Percentiles rank a stretch among this genome's conserved stretches.
Conservation (phyloP, 2,888 invertebrate species). For the Pycnomerus fuliginosus region DNA sequence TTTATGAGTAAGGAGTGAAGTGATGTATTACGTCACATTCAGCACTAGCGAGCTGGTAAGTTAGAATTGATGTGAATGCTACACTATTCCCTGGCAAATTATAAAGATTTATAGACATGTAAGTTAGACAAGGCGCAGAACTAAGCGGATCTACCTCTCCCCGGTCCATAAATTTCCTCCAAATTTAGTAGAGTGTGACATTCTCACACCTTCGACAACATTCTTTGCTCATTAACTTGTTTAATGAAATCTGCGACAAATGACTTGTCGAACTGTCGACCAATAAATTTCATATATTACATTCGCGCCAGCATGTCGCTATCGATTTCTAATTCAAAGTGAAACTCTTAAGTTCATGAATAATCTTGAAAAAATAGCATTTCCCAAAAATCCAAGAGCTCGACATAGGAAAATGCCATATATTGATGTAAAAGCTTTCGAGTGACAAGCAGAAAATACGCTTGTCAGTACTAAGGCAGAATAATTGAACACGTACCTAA, state of each 20-base stretch:
- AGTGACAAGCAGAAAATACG: slow-evolving; percentile 23
- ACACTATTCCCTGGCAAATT: slow-evolving; percentile 41
- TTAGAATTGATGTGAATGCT: slow-evolving; percentile 38
- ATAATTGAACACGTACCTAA: slow-evolving; percentile 24
- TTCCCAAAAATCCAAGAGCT: slow-evolving; percentile 3
- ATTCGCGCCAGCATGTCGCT: slow-evolving; percentile 5
- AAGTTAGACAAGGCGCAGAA: slow-evolving; percentile 40
- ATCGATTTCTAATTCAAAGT: slow-evolving; percentile 9
- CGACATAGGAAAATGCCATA: slow-evolving; percentile 15
- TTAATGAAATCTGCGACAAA: slow-evolving; percentile 38
- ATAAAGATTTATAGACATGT: slow-evolving; percentile 43
- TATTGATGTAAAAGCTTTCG: slow-evolving; percentile 23
- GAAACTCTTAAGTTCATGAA: slow-evolving; percentile 10
- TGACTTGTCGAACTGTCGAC: slow-evolving; percentile 27
- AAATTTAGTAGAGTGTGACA: slow-evolving; percentile 43
- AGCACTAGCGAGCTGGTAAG: slow-evolving; percentile 32
- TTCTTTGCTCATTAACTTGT: slow-evolving; percentile 41
- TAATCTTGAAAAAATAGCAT: slow-evolving; percentile 5
- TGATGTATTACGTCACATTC: slow-evolving; percentile 37
- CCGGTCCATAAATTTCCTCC: slow-evolving; percentile 39
- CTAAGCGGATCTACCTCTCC: slow-evolving; percentile 36
- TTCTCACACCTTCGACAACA: slow-evolving; percentile 41
- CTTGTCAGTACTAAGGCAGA: slow-evolving; percentile 23
- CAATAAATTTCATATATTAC: slow-evolving; percentile 22
- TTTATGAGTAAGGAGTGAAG: slow-evolving; percentile 29